phyloP scores from a whole-genome alignment of 30 jellyfish, hydroid and myxozoan species.

The Chrysaora quinquecirrha region DNA sequence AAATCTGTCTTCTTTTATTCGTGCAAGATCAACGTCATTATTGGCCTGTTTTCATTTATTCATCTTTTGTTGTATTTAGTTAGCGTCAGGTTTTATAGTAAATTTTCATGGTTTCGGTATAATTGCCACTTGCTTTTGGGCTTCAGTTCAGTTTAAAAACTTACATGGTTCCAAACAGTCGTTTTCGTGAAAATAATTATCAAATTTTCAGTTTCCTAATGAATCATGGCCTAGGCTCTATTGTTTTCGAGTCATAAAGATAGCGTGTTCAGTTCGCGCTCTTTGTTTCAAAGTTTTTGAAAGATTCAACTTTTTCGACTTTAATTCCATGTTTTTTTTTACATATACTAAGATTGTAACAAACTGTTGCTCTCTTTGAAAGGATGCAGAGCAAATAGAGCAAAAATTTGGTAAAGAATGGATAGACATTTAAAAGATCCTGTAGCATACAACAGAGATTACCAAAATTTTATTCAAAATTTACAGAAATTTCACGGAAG shows the following conservation, averaged over 20 bases:
- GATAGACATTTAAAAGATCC: constrained; percentile 44
- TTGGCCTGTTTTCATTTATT: background rate
- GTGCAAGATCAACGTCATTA: background rate
- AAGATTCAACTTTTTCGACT: background rate
- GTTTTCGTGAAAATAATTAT: too few relatives aligned
- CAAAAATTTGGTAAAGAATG: too few relatives aligned
- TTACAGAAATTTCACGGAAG: constrained; percentile 89
- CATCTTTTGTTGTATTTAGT: constrained; percentile 4
- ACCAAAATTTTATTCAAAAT: constrained; percentile 76
- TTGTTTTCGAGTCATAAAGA: constrained; percentile 2
- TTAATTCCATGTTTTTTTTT: too few relatives aligned
- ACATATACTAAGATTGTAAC: too few relatives aligned
- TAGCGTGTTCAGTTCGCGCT: background rate
- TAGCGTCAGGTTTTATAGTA: background rate
- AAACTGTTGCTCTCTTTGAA: too few relatives aligned
- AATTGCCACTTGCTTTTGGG: constrained; percentile 8
- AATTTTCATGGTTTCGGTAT: background rate
- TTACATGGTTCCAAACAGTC: too few relatives aligned
- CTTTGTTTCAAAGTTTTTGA: background rate
- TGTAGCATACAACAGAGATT: constrained; percentile 70
- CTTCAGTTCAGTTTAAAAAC: too few relatives aligned
- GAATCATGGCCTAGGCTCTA: background rate
- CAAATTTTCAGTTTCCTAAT: too few relatives aligned
- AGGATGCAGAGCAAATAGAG: too few relatives aligned
- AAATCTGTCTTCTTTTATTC: background rate